These are phyloP conservation scores for Goniozus legneri DNA, from an alignment of 1,140 invertebrate genomes.

Conservation along the genomic window DNA sequence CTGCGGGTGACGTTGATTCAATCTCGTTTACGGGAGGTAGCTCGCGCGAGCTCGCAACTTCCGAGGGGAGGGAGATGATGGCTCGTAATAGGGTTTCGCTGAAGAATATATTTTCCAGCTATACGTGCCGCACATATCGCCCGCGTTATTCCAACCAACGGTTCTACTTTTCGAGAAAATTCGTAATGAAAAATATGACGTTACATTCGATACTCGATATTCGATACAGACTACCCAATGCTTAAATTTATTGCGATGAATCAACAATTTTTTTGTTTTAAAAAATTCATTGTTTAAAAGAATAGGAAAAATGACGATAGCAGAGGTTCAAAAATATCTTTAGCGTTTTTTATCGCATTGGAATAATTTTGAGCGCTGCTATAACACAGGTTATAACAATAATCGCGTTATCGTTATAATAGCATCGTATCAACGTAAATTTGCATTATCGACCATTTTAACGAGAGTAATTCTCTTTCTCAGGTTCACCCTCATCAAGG, in stretches of 20 bases:
- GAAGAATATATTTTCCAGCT: constrained; percentile 30
- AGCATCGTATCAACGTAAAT: no score
- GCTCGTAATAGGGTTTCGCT: constrained; percentile 22
- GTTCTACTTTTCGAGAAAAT: constrained; percentile 13
- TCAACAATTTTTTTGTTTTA: not conserved
- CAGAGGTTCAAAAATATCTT: no score
- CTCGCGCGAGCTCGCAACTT: no score
- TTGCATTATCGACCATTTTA: no score
- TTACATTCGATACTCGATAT: not conserved
- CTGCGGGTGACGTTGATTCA: constrained; percentile 18
- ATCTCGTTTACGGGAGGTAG: constrained; percentile 22
- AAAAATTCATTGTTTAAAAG: no score
- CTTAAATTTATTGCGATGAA: not conserved
- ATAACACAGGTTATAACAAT: no score
- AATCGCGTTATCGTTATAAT: no score
- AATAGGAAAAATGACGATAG: no score
- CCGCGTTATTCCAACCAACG: constrained; percentile 30
- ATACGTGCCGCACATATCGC: constrained; percentile 36
- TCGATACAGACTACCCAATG: not conserved
- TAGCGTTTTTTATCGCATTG: no score
- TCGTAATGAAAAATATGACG: constrained; percentile 4
- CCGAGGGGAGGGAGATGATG: constrained; percentile 16
- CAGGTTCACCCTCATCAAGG: constrained; percentile 92
- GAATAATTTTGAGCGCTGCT: no score
- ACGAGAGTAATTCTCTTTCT: no score